These are phyloP conservation scores for Melinopterus prodromus DNA, from an alignment of 2,888 invertebrate species.

Conservation along the genomic window DNA sequence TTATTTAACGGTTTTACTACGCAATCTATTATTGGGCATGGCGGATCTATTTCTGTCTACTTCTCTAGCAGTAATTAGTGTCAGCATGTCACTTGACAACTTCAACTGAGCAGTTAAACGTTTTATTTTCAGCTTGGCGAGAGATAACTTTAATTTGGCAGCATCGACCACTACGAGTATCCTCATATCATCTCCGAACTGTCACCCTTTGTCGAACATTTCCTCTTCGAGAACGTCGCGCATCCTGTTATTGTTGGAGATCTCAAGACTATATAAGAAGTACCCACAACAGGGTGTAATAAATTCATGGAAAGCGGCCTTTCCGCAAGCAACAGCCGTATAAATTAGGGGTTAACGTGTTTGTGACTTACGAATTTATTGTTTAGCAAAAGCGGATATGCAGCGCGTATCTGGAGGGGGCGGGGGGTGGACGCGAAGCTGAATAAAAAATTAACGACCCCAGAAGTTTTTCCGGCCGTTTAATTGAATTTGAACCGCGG, in stretches of 20 bases:
- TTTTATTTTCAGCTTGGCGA: conserved; percentile 52
- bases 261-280: conserved; percentile 6
- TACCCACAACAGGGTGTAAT: conserved; percentile 28
- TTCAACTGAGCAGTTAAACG: conserved; percentile 53
- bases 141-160: conserved; percentile 56
- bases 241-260: conserved; percentile 32
- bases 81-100: conserved; percentile 52
- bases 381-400: conserved; percentile 47
- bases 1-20: conserved; percentile 16
- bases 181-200: too few species aligned
- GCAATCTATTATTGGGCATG: conserved; percentile 16
- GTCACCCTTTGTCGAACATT: neutral
- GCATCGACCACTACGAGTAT: conserved; percentile 27
- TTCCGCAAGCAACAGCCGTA: conserved; percentile 35
- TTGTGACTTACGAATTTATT: conserved; percentile 59
- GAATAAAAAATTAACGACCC: conserved; percentile 58
- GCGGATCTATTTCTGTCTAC: too few species aligned
- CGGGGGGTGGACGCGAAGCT: conserved; percentile 20
- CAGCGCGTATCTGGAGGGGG: conserved; percentile 38
- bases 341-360: conserved; percentile 56
- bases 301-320: conserved; percentile 39
- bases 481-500: conserved; percentile 59
- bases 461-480: conserved; percentile 59
- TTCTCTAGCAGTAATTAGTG: conserved; percentile 53
- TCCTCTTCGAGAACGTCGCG: conserved; percentile 9